Conservation (phyloP, 2,888 invertebrate species). For the Didymodactylos carnosus region DNA sequence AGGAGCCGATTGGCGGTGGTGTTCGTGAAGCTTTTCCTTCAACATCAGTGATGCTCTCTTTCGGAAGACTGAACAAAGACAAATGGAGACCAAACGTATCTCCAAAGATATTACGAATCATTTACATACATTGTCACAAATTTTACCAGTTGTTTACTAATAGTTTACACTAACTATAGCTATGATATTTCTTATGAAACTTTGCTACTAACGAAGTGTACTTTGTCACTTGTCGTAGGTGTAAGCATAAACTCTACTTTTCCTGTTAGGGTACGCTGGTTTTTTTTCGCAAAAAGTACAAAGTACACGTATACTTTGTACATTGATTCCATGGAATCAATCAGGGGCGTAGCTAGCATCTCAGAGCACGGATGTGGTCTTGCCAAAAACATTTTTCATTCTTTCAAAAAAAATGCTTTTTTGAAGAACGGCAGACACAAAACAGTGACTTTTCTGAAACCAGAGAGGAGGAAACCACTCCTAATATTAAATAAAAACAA, state of each 20-base stretch:
- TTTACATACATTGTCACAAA: conserved; percentile 55
- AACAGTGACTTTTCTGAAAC: no score
- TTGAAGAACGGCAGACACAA: no score
- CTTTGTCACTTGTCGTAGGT: no score
- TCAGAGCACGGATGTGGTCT: no score
- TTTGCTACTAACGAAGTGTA: conserved; percentile 71
- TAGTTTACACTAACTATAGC: conserved; percentile 41
- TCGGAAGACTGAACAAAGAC: conserved; percentile 49
- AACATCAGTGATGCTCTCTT: conserved; percentile 85
- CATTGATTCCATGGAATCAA: no score
- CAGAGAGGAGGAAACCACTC: no score
- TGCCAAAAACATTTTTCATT: no score
- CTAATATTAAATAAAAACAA: no score
- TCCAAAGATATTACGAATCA: neutral
- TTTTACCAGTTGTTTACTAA: conserved; percentile 90
- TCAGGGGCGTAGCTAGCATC: no score
- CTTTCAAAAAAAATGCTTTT: no score
- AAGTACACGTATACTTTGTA: no score
- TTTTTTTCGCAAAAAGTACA: conserved; percentile 71
- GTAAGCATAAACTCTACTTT: conserved; percentile 94
- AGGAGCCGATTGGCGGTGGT: conserved; percentile 50
- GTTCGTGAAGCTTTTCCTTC: conserved; percentile 56
- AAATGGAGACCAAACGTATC: conserved; percentile 3
- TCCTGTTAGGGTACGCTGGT: conserved; percentile 44
- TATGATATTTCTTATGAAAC: conserved; percentile 63